phyloP scores from a whole-genome alignment of 2,797 vertebrate species.

The Sebastes trivittatus region DNA sequence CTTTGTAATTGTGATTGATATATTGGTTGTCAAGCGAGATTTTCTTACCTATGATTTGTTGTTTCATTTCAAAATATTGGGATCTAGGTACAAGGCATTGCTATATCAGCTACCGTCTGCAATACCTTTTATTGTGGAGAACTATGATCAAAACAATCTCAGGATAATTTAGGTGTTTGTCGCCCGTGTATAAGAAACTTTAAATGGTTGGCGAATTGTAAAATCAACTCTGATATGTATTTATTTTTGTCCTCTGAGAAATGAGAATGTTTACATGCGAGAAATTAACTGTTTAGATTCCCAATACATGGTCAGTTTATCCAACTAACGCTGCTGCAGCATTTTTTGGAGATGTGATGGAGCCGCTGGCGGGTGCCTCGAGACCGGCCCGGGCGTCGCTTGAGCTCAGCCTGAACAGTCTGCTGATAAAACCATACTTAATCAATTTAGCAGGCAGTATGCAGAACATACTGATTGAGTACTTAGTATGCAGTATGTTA shows the following conservation, averaged over 20 bases:
- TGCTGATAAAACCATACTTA: no score
- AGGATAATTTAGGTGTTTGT: not conserved
- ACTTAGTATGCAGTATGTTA: not conserved
- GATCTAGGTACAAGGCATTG: not conserved
- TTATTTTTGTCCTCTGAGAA: not conserved
- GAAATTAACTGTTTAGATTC: no score
- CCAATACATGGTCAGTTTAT: no score
- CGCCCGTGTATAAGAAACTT: not conserved
- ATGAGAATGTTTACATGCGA: no score
- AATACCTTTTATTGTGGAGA: not conserved
- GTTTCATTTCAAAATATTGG: not conserved
- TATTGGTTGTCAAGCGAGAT: not conserved
- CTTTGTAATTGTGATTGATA: not conserved
- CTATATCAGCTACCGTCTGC: not conserved
- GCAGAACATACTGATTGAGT: no score
- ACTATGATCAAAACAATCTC: not conserved
- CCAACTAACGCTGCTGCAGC: no score
- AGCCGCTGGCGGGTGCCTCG: no score
- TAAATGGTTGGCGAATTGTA: not conserved
- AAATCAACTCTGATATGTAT: not conserved
- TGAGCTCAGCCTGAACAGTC: no score
- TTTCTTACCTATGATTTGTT: not conserved
- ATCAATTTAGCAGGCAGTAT: no score
- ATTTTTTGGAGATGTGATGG: no score
- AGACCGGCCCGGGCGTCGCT: no score